Base-by-base conservation (phyloP, 1,140 invertebrate genomes). In the Chrysopa pallens region DNA sequence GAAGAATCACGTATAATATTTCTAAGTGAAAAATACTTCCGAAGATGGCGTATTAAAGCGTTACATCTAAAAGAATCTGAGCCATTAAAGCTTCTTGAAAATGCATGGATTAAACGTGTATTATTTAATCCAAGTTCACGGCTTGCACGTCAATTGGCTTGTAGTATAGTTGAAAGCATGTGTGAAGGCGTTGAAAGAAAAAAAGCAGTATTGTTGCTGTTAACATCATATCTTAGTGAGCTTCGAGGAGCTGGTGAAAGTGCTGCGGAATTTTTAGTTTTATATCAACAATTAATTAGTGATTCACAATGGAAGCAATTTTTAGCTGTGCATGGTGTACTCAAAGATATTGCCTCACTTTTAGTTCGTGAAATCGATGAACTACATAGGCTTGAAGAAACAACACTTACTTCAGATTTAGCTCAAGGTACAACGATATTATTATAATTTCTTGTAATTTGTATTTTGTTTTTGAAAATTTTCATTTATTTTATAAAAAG, bases 221-320 rank as follows among this genome's bases (percentile, higher is more conserved):
- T 96, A 12, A 95, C 90, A 0, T 76, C 77, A 39, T 97, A 90
- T 60, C 62, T 97, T 29, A 79, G 84, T 42, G 81, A 92, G 57
- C 65, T 94, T 8, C 78, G 82, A 8, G 63, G 65, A 0, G 84
- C 85, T 9, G 92, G 92, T 3, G 90, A 95, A 60, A 84, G 80
- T 50, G 85, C 88, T 44, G 79, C 82, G n/a, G 90, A 97, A 57
- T 97, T 92, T 55, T 68, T 93, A 9, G 69, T 75, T 6, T 60
- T 93, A 0, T 95, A 91, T 61, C 83, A 91, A 56, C 80, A 69
- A 50, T 64, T 96, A 13, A 84, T 92, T 40, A 70, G 77, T 8
- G 78, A 86, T 42, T 69, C 76, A 0, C 86, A 87, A 13, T 95
- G 89, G 87, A 89, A 91, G 51, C 87, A 91, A 57, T 95, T 93